Conservation (phyloP, 2,113 vertebrate species). For the Python bivittatus region DNA sequence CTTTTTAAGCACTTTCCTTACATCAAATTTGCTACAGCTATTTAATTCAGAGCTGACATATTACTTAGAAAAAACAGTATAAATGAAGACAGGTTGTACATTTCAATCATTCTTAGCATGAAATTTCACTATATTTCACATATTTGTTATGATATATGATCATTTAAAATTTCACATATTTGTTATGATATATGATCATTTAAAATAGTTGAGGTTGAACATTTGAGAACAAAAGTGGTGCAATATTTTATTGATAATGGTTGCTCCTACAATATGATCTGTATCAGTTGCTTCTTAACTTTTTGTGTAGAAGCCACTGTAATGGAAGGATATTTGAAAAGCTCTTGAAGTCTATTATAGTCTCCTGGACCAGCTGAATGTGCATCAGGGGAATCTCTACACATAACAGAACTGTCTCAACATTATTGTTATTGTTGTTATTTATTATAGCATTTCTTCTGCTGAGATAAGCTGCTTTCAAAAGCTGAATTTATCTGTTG, state of each 20-base stretch:
- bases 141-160: background rate
- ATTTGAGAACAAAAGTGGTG: background rate
- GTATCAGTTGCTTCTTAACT: background rate
- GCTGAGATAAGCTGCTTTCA: background rate
- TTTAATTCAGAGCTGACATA: background rate
- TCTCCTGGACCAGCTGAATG: background rate
- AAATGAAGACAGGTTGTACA: background rate
- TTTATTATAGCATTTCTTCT: background rate
- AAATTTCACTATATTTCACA: background rate
- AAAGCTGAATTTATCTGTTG: background rate
- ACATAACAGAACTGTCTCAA: background rate
- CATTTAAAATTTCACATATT: background rate
- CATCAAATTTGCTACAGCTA: background rate
- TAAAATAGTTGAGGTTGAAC: background rate
- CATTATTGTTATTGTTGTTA: background rate
- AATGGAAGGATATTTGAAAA: background rate
- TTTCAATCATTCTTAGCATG: background rate
- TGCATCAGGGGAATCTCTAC: too few relatives aligned
- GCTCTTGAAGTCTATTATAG: background rate
- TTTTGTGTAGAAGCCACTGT: background rate
- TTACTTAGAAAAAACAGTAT: background rate
- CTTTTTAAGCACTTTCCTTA: background rate
- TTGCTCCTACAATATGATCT: background rate
- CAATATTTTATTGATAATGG: background rate
- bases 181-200: background rate